Evolutionary conservation across 2,797 vertebrate genomes (phyloP).

Genomic region (Acanthornis magna): DNA sequence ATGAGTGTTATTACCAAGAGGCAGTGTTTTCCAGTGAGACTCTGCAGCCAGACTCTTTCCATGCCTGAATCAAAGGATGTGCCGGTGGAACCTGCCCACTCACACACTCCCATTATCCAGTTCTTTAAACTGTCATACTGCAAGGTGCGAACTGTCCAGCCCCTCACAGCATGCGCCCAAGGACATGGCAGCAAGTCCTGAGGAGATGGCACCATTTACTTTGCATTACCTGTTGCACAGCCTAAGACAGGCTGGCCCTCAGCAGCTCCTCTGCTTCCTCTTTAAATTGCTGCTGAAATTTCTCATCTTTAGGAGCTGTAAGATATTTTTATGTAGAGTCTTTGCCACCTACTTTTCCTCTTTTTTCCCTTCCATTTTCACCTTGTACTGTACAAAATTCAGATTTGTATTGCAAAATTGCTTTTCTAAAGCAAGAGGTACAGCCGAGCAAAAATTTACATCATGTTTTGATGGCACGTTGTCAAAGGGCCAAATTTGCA

Average conservation of each 20-base stretch:
- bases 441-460: not conserved
- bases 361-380: not conserved
- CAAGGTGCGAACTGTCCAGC: not conserved
- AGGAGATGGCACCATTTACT: not conserved
- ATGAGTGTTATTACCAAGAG: not conserved
- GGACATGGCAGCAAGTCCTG: not conserved
- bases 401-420: not conserved
- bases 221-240: not conserved
- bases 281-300: not conserved
- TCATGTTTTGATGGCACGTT: rapidly evolving
- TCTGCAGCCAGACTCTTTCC: not conserved
- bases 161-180: not conserved
- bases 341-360: not conserved
- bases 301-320: not conserved
- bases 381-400: not conserved
- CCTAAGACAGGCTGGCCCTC: not conserved
- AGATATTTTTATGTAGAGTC: not conserved
- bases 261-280: not conserved
- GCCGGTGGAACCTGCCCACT: not conserved
- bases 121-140: not conserved
- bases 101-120: not conserved
- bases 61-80: not conserved
- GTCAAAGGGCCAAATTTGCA: rapidly evolving
- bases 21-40: not conserved
- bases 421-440: not conserved